Evolutionary conservation across 2,888 invertebrate species (phyloP), one percentile per base, ranked within the genome.

Genomic region (Tribolium freemani): DNA sequence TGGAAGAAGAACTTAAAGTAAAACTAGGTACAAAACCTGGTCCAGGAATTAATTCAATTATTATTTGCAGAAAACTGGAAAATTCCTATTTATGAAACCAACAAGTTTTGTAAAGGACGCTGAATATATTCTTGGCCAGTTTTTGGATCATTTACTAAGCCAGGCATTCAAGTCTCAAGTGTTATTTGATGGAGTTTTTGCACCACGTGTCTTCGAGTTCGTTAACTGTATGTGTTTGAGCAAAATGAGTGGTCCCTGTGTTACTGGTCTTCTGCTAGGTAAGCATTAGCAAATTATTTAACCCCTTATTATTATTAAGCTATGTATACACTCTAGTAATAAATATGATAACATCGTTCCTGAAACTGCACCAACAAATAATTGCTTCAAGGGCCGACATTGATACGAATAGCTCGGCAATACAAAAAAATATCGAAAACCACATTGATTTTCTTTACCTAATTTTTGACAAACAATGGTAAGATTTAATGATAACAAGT

Each of bases 31-130:
- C 10, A 5, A 5, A 26, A 26, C 26, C 5, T 3, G 21, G 21
- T 21, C 3, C 26, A 26, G 8, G 5, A 38, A 64, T 13, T 13
- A 45, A 50, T 48, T 13, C 4, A 3, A 13, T 50, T 54, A 44
- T 54, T 64, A 44, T 54, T 64, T 51, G 21, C n/a, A 63, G 64
- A 21, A 64, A 51, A 50, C 38, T 11, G 64, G 64, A n/a, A 38
- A 54, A 20, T 64, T 64, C 11, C 4, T 64, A 3, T 64, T 64
- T 13, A 16, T 11, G 20, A 53, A 38, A 30, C 8, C n/a, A 5
- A 38, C 64, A 9, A 53, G 11, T 1, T 64, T 64, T 54, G 45
- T 1, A 4, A 44, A 21, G 10, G 5, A 9, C 3, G 21, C 44
- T 4, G 53, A 53, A 9, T 4, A 20, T 0, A 45, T 54, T 6